Base-by-base conservation (phyloP, 1,140 invertebrate genomes). In the Lepidotrigona ventralis region DNA sequence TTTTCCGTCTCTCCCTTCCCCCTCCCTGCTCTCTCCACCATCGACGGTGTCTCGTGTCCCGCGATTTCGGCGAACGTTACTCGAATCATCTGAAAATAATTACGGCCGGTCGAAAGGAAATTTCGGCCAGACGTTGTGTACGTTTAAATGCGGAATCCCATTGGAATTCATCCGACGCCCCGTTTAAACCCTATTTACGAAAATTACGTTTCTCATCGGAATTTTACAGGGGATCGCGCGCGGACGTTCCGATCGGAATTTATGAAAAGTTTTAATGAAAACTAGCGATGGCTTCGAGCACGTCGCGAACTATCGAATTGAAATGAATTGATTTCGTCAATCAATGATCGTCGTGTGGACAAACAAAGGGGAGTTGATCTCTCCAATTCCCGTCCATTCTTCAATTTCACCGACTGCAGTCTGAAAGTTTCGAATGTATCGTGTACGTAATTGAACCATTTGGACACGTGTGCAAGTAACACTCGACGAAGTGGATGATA, bases 201-300 rank as follows among this genome's bases (percentile, higher is more conserved):
- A n/a, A 46, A 69, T 69, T 69, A 69, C 69, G 46, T 71, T 71
- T 71, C n/a, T 46, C 14, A 11, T 3, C 9, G 29, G 23, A 46
- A 71, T 23, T 69, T 69, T 69, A 69, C 33, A 39, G 29, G 8
- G 66, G 21, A 69, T 46, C 14, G 23, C 14, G 23, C 14, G 23
- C 19, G 21, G 15, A n/a, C 14, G 58, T 23, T 60, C 58, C n/a
- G 21, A 46, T 39, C 33, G 23, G 23, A 72, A 72, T 72, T 72
- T 73, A 56, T n/a, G 53, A 58, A 74, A 66, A n/a, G 26, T n/a
- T 60, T 60, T 60, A 60, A 60, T 60, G 23, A n/a, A 60, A 60
- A n/a, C 58, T n/a, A 60, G 23, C 58, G 58, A 60, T 60, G 58
- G 58, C 1, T 60, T n/a, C 23, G n/a, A 60, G 12, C 1, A n/a